Evolutionary conservation across 1,140 invertebrate genomes (phyloP).

Genomic region (Charaxes varanes): DNA sequence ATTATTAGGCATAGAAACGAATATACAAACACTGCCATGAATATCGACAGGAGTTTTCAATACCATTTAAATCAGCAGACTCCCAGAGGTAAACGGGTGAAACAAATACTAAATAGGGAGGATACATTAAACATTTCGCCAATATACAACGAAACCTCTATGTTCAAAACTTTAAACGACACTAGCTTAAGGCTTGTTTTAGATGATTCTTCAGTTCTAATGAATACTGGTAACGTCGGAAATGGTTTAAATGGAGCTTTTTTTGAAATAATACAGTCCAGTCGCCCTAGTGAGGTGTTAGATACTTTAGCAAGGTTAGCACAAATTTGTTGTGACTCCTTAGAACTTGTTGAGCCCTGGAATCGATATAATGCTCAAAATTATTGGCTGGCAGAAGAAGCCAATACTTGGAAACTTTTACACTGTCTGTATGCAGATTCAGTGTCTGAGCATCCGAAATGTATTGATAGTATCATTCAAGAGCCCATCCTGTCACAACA

Average conservation of each 20-base stretch:
- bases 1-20: too few species aligned
- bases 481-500: slow-evolving; percentile 68
- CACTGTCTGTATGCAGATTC: slow-evolving; percentile 87
- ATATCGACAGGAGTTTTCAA: slow-evolving; percentile 40
- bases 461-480: slow-evolving; percentile 64
- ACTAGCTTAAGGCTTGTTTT: slow-evolving; percentile 61
- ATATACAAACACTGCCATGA: slow-evolving; percentile 33
- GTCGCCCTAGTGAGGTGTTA: slow-evolving; percentile 52
- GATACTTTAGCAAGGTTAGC: slow-evolving; percentile 65
- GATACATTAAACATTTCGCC: slow-evolving; percentile 60
- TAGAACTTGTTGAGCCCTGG: slow-evolving; percentile 63
- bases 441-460: slow-evolving; percentile 71
- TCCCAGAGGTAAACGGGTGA: slow-evolving; percentile 43
- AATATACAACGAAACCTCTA: slow-evolving; percentile 59
- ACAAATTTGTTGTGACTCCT: slow-evolving; percentile 62
- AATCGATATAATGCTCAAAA: slow-evolving; percentile 74
- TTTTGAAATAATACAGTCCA: slow-evolving; percentile 66
- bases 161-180: slow-evolving; percentile 64
- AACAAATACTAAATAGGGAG: slow-evolving; percentile 45
- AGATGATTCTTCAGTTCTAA: slow-evolving; percentile 54
- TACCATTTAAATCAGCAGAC: slow-evolving; percentile 53
- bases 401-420: slow-evolving; percentile 90
- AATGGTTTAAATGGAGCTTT: slow-evolving; percentile 54
- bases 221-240: slow-evolving; percentile 46
- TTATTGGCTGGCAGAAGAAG: slow-evolving; percentile 84